Base-by-base conservation (phyloP, 2,888 invertebrate species). In the Eretmocerus hayati region DNA sequence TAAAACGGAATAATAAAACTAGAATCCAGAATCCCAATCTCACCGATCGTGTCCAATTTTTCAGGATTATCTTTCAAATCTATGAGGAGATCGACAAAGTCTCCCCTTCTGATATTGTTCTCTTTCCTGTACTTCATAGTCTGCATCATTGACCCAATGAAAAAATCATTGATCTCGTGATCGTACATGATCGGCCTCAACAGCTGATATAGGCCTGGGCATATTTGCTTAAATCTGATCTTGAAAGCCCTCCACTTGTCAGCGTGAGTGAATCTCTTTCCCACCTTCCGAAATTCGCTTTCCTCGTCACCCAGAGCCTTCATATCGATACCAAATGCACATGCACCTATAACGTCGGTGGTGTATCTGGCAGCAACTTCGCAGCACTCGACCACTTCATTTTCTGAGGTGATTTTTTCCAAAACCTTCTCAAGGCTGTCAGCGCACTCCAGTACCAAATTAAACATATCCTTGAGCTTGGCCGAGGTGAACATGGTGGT, bases 381-480 rank as follows among this genome's bases (percentile, higher is more conserved):
- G 1, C 61, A 59, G 21, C 60, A 57, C 32, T 69, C 66, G 26
- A 69, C 42, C 0, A 56, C 37, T 31, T 61, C 57, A 11, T 52
- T 48, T 9, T 50, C 54, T 8, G 26, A 45, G 0, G 55, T 53
- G 4, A 58, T 19, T 9, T 43, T 42, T 2, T 63, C 56, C 20
- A 72, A 31, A 53, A 65, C 63, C 1, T 53, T 48, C n/a, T 62
- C 61, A 5, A 74, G 61, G 42, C 67, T 58, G 9, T 66, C 54
- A 1, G 64, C 60, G 44, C 73, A 73, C 32, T 70, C 64, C 16
- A 64, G 48, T 6, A 75, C 52, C 9, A 72, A 59, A 31, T 63
- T 57, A 50, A 73, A 74, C 74, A 76, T 74, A n/a, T 64, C 63
- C 58, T 72, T 75, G 51, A 77, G 64, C 59, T 75, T 77, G 3